Conservation (phyloP, 2,888 invertebrate species). For the Petrolisthes cinctipes region DNA sequence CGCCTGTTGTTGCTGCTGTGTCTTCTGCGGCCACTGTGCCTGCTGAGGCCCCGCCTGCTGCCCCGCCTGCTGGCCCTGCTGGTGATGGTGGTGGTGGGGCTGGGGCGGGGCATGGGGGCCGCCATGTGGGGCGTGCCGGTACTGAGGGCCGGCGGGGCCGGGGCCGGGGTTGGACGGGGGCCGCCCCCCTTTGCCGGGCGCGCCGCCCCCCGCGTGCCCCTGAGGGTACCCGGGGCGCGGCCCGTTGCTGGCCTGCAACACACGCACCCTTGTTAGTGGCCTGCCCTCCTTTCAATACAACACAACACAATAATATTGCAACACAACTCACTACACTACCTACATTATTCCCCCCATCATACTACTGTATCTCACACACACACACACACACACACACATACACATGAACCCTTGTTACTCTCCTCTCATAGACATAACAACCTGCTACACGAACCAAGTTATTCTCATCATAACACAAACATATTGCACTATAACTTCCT, state of each 20-base stretch:
- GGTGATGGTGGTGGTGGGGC: constrained; percentile 34
- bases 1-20: constrained; percentile 25
- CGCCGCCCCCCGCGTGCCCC: constrained; percentile 52
- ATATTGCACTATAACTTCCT: too few species aligned
- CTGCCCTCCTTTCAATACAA: background rate
- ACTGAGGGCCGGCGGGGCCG: constrained; percentile 39
- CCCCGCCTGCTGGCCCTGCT: constrained; percentile 37
- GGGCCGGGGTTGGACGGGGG: constrained; percentile 57
- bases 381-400: background rate
- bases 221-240: constrained; percentile 49
- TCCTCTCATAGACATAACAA: too few species aligned
- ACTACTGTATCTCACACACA: background rate
- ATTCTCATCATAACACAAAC: too few species aligned
- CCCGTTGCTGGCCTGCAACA: constrained; percentile 53
- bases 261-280: background rate
- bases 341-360: too few species aligned
- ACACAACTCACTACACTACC: background rate
- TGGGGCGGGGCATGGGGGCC: constrained; percentile 39
- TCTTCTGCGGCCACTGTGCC: background rate
- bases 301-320: background rate
- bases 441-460: too few species aligned
- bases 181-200: constrained; percentile 54
- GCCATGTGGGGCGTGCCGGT: constrained; percentile 35
- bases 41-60: constrained; percentile 34
- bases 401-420: background rate